Evolutionary conservation across 2,888 invertebrate species (phyloP).

Genomic region (Chrysolina americana): DNA sequence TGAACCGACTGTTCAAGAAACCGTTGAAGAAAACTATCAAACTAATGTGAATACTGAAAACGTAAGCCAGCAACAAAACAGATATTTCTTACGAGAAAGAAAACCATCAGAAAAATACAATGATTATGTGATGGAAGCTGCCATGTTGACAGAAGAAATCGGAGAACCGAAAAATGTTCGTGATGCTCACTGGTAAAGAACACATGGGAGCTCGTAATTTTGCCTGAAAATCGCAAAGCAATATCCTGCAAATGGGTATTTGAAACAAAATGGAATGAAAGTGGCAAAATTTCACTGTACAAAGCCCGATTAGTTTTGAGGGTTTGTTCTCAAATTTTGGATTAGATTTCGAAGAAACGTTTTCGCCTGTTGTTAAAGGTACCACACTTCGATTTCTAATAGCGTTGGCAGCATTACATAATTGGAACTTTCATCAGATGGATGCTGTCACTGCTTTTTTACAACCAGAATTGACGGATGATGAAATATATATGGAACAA

Average conservation of each 20-base stretch:
- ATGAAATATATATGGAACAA: constrained; percentile 24
- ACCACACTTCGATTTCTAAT: constrained; percentile 35
- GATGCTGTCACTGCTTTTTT: constrained; percentile 29
- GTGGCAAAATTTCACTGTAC: constrained; percentile 25
- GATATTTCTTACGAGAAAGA: no score
- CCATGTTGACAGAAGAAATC: no score
- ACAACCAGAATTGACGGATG: background rate
- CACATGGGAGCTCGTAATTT: constrained; percentile 31
- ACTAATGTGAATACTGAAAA: no score
- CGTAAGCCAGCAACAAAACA: no score
- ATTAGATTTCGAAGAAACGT: constrained; percentile 35
- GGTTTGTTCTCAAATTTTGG: constrained; percentile 32
- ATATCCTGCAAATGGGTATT: constrained; percentile 39
- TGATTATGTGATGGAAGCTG: no score
- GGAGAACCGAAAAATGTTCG: no score
- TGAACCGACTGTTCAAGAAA: no score
- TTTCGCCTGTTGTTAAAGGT: constrained; percentile 34
- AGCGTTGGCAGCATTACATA: constrained; percentile 21
- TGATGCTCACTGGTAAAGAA: constrained; percentile 21
- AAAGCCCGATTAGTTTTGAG: constrained; percentile 36
- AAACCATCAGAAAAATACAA: no score
- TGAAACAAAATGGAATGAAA: constrained; percentile 30
- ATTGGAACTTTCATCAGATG: constrained; percentile 29
- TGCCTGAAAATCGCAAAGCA: constrained; percentile 23
- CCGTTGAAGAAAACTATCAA: no score